Evolutionary conservation across 1,140 invertebrate genomes (phyloP), one percentile per base, ranked within the genome.

Genomic region (Drosophila lacteicornis): DNA sequence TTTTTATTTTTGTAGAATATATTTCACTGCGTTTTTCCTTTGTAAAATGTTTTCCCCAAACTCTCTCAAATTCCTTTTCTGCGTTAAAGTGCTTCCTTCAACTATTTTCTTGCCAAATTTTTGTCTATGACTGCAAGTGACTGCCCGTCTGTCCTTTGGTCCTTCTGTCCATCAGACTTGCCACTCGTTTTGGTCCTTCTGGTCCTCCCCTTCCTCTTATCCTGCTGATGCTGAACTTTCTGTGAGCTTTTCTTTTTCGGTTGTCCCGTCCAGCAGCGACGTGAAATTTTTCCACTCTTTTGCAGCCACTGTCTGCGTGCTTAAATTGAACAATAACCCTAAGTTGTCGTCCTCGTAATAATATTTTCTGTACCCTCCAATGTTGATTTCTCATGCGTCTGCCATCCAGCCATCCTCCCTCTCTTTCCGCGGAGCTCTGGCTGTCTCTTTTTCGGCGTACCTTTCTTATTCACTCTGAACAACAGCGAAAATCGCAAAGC

Each of bases 321-420:
- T 90, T 82, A 90, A 90, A 90, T 90, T 90, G 85, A 90, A 90
- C 85, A 90, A 90, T 90, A 90, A 90, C 85, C 82, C 86, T 85
- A 90, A 90, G 85, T 88, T 91, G 85, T 90, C 80, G 79, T 90
- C 85, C 75, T 90, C 85, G 85, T 79, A 90, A 90, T 90, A 90
- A 90, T 90, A 90, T 90, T 90, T 90, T 90, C 75, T 66, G 85
- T 80, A 67, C 79, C 76, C 75, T 74, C 83, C 83, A 66, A 73
- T 84, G 73, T 67, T 87, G 83, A 90, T 90, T 85, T 75, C 71
- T 78, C 84, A 80, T 88, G 73, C 71, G 69, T 78, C 70, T 45
- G 9, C 49, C 46, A 33, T 9, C n/a, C 53, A 45, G 13, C 53
- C 50, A 27, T 15, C 22, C 38, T 42, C 40, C 57, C 13, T 47